Evolutionary conservation across 2,888 invertebrate species (phyloP), one percentile per base, ranked within the genome.

Genomic region (Linnaemya tessellans): DNA sequence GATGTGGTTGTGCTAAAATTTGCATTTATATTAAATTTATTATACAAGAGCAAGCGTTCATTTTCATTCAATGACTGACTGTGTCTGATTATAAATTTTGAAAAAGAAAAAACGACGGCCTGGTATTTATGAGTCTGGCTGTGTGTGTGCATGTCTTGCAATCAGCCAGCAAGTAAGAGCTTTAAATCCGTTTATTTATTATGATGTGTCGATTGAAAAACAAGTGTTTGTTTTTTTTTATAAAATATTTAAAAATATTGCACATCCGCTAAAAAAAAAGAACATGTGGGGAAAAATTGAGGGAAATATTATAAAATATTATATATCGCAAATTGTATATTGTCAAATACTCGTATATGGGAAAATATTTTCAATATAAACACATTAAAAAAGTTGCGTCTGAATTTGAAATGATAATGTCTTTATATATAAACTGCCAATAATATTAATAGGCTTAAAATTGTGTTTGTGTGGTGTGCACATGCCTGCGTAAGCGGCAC

Each of bases 1-100:
- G 84, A 70, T 79, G 82, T 77, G 77, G 71, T 82, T 71, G 58
- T 65, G 60, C 70, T 68, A 46, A 71, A 85, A 85, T 85, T 85
- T 85, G 85, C 85, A 85, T 85, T 85, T 85, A 85, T 82, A 85
- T 85, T 85, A 85, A 85, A 85, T 85, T 85, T 85, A 71, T 79
- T 75, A 79, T 75, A 84, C 73, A 64, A 77, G 20, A 82, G 65
- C 70, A 22, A 58, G 49, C 67, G 20, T 49, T 67, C 49, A 58
- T 49, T 56, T 4, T 41, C 58, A 58, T 65, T 41, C 64, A 82
- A 65, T 71, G 46, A 65, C 60, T 62, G 60, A 60, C 70, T 71
- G 30, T 49, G 77, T 49, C 60, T 77, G 74, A 80, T 64, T 82
- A 71, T 71, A 54, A 64, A 62, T 71, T 70, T 49, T n/a, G 20